Base-by-base conservation (phyloP, 2,888 invertebrate species). In the Chalcosyrphus nemorum region DNA sequence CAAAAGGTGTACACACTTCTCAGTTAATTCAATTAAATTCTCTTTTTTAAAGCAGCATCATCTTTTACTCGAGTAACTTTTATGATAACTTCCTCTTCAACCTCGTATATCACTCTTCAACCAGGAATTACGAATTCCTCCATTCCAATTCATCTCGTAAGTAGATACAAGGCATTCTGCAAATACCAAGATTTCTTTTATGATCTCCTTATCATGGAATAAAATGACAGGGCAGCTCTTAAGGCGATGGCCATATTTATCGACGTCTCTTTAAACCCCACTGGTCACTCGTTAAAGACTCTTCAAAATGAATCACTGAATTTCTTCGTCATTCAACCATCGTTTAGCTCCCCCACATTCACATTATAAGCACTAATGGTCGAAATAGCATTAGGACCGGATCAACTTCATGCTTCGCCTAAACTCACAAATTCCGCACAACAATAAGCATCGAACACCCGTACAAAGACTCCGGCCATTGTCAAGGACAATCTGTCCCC, bases 381-480 rank as follows among this genome's bases (percentile, higher is more conserved):
- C 45, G 27, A 47, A 63, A 56, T 66, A 21, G 75, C 57, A 75
- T 75, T 66, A 66, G 35, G 65, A 56, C 35, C 52, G 57, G 57
- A 75, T 75, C 65, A 75, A 57, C 57, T 50, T 56, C 29, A 56
- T 75, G 47, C 65, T 45, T 56, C 61, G 32, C 29, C 56, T 56
- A 32, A 61, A 72, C 41, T 43, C 41, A 43, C 35, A 32, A 43
- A 19, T 15, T 56, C n/a, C 17, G 9, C 35, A 32, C 29, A 74
- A 38, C 32, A 59, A 50, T 43, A 24, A 13, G 7, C 54, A 63
- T 43, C 17, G 29, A 45, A 32, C 47, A 52, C 5, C 24, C 29
- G 13, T 13, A 13, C 38, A 13, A 5, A 21, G 35, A 19, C 32
- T n/a, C n/a, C 24, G 52, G 13, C 43, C 29, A 45, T 45, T 70